Conservation (phyloP, 2,113 vertebrate species). For the Crocuta crocuta region DNA sequence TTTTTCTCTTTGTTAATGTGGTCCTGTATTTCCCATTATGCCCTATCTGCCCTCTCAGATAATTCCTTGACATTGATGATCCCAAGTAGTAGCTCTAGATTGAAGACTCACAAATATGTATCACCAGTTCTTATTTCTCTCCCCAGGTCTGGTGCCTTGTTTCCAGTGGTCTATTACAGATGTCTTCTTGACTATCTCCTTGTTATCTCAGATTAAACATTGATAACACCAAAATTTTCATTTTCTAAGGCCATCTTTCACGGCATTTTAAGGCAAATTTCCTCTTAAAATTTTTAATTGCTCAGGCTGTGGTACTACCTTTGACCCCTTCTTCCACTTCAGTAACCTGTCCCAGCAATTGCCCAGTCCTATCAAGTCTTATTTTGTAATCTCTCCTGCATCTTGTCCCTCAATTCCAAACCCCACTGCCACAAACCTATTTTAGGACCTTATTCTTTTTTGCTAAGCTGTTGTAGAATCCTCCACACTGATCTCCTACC, state of each 20-base stretch:
- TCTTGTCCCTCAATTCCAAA: constrained; percentile 36
- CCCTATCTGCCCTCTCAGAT: not conserved
- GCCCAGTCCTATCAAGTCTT: not conserved
- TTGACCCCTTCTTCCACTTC: not conserved
- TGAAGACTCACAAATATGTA: not conserved
- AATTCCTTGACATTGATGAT: not conserved
- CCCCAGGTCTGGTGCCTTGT: not conserved
- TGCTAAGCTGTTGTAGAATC: not conserved
- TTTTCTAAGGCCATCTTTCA: not conserved
- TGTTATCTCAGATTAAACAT: not conserved
- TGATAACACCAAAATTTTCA: not conserved
- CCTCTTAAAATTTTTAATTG: constrained; percentile 10
- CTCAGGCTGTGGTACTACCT: not conserved
- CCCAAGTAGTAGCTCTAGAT: not conserved
- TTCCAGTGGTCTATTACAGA: not conserved
- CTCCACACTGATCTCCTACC: not conserved
- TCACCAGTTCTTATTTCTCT: not conserved
- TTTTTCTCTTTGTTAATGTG: not conserved
- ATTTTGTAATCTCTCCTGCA: not conserved
- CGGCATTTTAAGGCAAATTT: not conserved
- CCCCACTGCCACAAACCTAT: not conserved
- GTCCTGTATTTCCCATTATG: not conserved
- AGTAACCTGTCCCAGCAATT: not conserved
- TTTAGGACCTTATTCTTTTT: constrained; percentile 9
- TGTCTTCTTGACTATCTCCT: not conserved